These are phyloP conservation scores for Montifringilla adamsi DNA, from an alignment of 2,113 vertebrate species.

Conservation along the genomic window DNA sequence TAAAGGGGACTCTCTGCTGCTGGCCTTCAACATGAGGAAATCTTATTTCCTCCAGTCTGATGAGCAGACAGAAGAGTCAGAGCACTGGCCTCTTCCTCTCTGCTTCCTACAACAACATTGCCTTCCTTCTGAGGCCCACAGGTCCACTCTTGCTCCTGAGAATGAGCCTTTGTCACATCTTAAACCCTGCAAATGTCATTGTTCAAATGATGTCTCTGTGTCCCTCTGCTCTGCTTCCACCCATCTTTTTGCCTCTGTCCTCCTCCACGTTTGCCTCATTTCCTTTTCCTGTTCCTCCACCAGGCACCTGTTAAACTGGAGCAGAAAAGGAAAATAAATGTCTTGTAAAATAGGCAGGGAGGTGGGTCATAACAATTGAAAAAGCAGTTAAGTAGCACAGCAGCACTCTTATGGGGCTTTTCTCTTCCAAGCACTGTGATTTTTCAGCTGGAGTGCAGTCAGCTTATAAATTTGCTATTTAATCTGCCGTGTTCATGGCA, in stretches of 20 bases:
- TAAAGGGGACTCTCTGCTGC: not conserved
- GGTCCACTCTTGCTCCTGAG: not conserved
- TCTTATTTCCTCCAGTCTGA: not conserved
- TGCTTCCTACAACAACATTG: not conserved
- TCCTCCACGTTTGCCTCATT: slow-evolving; percentile 2
- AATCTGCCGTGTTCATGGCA: not conserved
- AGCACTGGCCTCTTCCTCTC: not conserved
- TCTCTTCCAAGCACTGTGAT: not conserved
- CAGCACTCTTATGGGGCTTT: not conserved
- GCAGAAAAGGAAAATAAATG: not conserved
- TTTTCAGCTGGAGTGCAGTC: not conserved
- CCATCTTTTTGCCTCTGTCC: not conserved
- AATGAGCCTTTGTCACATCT: not conserved
- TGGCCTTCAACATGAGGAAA: not conserved
- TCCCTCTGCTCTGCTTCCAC: not conserved
- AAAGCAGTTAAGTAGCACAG: not conserved
- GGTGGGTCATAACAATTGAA: not conserved
- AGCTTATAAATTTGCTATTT: slow-evolving; percentile 18
- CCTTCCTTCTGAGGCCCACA: not conserved
- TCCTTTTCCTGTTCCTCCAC: slow-evolving; percentile 37
- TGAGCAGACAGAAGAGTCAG: not conserved
- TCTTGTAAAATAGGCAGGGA: not conserved
- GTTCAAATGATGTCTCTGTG: not conserved
- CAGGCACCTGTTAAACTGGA: not conserved
- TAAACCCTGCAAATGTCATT: not conserved